Conservation (phyloP, 1,140 invertebrate genomes). For the Arion vulgaris region DNA sequence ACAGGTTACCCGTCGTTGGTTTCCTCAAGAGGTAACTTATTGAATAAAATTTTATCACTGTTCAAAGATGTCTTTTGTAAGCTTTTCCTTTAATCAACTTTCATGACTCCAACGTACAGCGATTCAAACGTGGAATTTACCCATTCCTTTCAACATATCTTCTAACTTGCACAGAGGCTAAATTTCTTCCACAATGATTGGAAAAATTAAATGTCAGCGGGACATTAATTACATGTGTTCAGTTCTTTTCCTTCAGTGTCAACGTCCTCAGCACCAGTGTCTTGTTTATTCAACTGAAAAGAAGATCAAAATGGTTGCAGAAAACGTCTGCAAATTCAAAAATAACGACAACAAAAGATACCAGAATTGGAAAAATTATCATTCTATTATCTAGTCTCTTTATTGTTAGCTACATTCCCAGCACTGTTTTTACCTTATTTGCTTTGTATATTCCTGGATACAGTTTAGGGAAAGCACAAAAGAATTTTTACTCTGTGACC, state of each 20-base stretch:
- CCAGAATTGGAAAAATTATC: not conserved
- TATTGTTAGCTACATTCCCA: not conserved
- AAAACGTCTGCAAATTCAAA: not conserved
- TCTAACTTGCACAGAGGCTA: too few relatives aligned
- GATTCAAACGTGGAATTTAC: not conserved
- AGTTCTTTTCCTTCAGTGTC: not conserved
- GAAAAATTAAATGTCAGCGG: too few relatives aligned
- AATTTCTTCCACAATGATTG: too few relatives aligned
- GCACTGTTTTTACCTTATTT: not conserved
- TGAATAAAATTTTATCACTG: not conserved
- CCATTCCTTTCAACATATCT: too few relatives aligned
- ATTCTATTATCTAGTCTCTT: not conserved
- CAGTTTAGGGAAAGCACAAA: not conserved
- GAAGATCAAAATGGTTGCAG: not conserved
- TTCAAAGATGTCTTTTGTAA: not conserved
- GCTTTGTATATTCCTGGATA: not conserved
- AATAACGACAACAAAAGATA: not conserved
- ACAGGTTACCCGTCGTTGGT: not conserved
- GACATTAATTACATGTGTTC: not conserved
- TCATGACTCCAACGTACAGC: not conserved
- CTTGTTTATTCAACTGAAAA: not conserved
- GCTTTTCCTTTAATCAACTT: not conserved
- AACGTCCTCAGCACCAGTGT: not conserved
- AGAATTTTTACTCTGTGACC: not conserved
- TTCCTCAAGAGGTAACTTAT: not conserved